Evolutionary conservation across 2,797 vertebrate genomes (phyloP), one percentile per base, ranked within the genome.

Genomic region (Tenualosa thibaudeaui): DNA sequence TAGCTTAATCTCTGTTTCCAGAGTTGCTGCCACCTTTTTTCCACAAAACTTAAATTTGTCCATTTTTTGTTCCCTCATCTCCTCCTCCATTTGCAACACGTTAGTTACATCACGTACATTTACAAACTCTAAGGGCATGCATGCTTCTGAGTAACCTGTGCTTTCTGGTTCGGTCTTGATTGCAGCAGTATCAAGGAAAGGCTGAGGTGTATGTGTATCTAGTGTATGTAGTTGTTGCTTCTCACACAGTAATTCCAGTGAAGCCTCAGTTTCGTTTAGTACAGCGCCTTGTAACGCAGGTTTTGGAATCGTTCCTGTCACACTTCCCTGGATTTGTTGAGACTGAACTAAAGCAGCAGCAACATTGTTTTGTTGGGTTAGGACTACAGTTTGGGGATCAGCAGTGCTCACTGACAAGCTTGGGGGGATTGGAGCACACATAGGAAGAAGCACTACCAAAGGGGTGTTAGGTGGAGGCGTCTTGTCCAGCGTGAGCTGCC

Each of bases 401-500:
- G 37, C 49, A 46, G 68, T 10, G 78, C 19, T 40, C n/a, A 86
- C 40, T 0, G 90, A 31, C 3, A 87, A 68, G 81, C 82, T 81
- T 0, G 81, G 43, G 8, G 15, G 82, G 83, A 89, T 86, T 3
- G 87, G 19, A 10, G 89, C 60, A 58, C 89, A 83, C 31, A 92
- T 87, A 0, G 95, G 94, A 81, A 96, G 81, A 82, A 94, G 88
- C 85, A 96, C 84, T 0, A 96, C 90, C 2, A 96, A 88, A 1
- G 93, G 91, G 2, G 91, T 51, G 2, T 91, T 92, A 19, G 93
- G 91, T 83, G 92, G 90, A 0, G 92, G 90, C 5, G 88, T 82
- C 86, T 93, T 91, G 84, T 95, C 86, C 0, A 95, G 88, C 6
- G 91, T 90, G 5, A 96, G 65, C n/a, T 90, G 93, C 92, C 93